Evolutionary conservation across 2,888 invertebrate genomes (phyloP).

Genomic region (Tetragnatha montana): DNA sequence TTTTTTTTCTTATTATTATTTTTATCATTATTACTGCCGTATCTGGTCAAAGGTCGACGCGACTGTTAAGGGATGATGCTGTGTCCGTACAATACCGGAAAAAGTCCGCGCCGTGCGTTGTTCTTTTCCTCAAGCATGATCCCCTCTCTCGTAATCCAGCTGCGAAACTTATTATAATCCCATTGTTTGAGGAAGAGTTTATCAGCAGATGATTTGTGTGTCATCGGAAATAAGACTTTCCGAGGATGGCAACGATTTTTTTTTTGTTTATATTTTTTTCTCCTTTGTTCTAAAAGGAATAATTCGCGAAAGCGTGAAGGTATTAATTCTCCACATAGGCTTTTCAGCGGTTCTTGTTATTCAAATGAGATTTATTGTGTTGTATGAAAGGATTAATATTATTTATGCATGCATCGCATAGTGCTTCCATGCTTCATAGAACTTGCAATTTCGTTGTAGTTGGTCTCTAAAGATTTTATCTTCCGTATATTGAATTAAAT

Average conservation of each 20-base stretch:
- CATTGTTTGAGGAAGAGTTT: conserved; percentile 53
- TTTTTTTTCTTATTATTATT: background rate
- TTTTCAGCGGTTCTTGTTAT: background rate
- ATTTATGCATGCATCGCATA: conserved; percentile 3
- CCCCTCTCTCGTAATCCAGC: background rate
- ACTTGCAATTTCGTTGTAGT: no score
- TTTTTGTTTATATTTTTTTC: conserved; percentile 10
- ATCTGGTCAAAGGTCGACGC: conserved; percentile 42
- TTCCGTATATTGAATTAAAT: no score
- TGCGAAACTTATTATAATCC: conserved; percentile 31
- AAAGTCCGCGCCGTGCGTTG: background rate
- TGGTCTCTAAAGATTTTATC: no score
- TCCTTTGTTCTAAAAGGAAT: conserved; percentile 12
- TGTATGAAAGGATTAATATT: background rate
- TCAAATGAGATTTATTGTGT: background rate
- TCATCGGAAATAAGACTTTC: conserved; percentile 42
- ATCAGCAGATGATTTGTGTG: conserved; percentile 43
- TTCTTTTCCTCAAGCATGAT: conserved; percentile 8
- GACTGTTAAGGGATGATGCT: conserved; percentile 46
- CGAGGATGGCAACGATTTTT: conserved; percentile 16
- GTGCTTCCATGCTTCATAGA: no score
- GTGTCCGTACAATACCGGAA: conserved; percentile 25
- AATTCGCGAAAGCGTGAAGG: background rate
- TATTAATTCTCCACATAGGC: conserved; percentile 7
- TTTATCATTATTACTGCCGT: background rate